Conservation (phyloP, 2,113 vertebrate species). For the Mixornis gularis region DNA sequence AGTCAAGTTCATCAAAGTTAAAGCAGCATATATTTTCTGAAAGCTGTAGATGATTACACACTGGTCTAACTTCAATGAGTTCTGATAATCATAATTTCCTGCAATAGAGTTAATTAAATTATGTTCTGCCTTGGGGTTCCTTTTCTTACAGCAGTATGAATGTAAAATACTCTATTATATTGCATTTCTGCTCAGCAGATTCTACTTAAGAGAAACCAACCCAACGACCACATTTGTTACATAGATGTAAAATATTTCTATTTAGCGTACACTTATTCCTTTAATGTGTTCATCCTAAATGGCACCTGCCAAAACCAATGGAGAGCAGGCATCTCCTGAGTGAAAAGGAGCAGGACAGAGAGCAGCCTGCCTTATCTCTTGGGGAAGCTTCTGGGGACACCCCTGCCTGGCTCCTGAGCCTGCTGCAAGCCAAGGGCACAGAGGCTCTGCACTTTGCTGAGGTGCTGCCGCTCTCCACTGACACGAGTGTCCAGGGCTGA, state of each 20-base stretch:
- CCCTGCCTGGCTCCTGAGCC: rapidly evolving
- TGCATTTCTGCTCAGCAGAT: not conserved
- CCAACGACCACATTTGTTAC: not conserved
- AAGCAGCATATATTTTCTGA: conserved; percentile 40
- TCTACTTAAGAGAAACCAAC: not conserved
- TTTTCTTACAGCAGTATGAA: not conserved
- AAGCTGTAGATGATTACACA: conserved; percentile 41
- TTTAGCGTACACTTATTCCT: not conserved
- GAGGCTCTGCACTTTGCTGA: not conserved
- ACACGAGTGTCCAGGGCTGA: rapidly evolving
- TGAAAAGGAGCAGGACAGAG: not conserved
- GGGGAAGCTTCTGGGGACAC: not conserved
- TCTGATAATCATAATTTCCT: conserved; percentile 46
- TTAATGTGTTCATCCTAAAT: not conserved
- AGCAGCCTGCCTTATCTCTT: not conserved
- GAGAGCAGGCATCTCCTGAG: not conserved
- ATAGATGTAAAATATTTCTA: not conserved
- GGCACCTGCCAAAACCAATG: not conserved
- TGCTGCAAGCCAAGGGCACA: not conserved
- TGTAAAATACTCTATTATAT: not conserved
- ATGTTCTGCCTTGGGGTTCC: not conserved
- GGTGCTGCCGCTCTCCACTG: not conserved
- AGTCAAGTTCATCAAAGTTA: conserved; percentile 55
- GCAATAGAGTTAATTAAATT: conserved; percentile 49
- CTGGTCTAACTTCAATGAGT: conserved; percentile 37